Conservation (phyloP, 2,113 vertebrate species). For the Puma concolor region DNA sequence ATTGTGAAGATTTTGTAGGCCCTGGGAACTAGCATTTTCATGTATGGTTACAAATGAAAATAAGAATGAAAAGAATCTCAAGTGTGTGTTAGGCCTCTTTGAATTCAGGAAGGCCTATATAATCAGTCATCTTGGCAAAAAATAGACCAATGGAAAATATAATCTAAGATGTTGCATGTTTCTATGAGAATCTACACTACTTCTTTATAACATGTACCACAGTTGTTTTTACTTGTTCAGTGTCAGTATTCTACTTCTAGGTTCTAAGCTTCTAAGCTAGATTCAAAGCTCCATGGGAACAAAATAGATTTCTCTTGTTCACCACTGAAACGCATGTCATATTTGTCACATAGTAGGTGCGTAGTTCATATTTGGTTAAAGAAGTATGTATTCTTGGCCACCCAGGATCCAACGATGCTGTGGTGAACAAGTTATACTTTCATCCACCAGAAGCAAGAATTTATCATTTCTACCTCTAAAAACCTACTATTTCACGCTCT, state of each 20-base stretch:
- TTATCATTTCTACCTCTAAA: not conserved
- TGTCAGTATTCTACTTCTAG: not conserved
- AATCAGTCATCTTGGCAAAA: not conserved
- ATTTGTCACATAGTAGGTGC: not conserved
- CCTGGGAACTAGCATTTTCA: not conserved
- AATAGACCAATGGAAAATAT: not conserved
- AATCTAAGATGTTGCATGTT: not conserved
- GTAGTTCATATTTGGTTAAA: not conserved
- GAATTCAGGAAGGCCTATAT: not conserved
- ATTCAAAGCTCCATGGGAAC: not conserved
- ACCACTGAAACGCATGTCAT: not conserved
- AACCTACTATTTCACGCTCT: not conserved
- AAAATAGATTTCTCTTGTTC: not conserved
- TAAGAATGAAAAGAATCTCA: not conserved
- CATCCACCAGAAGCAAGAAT: not conserved
- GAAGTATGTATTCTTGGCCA: not conserved
- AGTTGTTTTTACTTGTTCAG: not conserved
- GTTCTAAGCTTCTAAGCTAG: not conserved
- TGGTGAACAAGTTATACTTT: not conserved
- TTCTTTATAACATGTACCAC: not conserved
- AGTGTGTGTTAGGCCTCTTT: not conserved
- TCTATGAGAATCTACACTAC: not conserved
- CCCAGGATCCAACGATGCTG: not conserved
- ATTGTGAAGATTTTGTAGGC: not conserved
- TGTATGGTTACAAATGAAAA: not conserved